Percentiles rank a stretch among this genome's conserved stretches.
phyloP scores from a whole-genome alignment of 1,140 invertebrate species.

The Drosophila lini region DNA sequence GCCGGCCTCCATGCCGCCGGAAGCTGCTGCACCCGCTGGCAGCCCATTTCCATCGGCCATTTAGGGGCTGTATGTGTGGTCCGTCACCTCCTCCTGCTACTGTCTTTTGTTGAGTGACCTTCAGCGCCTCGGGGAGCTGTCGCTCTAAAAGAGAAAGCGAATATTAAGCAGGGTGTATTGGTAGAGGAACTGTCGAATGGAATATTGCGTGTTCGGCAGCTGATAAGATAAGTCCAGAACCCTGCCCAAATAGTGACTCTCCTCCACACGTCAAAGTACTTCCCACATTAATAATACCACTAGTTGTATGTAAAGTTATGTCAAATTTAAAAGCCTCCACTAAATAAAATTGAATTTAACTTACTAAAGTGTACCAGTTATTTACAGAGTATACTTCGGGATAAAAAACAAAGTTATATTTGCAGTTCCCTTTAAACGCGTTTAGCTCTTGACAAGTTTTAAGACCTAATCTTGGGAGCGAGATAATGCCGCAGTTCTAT shows the following conservation, averaged over 20 bases:
- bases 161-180: slow-evolving; percentile 9
- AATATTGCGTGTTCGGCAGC: slow-evolving; percentile 30
- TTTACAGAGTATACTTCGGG: not conserved
- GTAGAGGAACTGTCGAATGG: slow-evolving; percentile 24
- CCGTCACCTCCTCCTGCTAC: slow-evolving; percentile 27
- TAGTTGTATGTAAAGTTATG: not conserved
- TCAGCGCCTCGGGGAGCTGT: slow-evolving; percentile 14
- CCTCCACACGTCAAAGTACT: not conserved
- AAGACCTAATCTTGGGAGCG: slow-evolving; percentile 20
- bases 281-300: not conserved
- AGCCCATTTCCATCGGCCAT: slow-evolving; percentile 83
- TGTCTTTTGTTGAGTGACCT: slow-evolving; percentile 17
- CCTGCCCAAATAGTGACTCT: slow-evolving; percentile 16
- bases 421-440: slow-evolving; percentile 15
- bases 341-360: not conserved
- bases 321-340: not conserved
- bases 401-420: slow-evolving; percentile 1
- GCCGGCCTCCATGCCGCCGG: slow-evolving; percentile 55
- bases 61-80: slow-evolving; percentile 55
- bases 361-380: not conserved
- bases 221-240: slow-evolving; percentile 36
- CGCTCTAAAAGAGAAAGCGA: slow-evolving; percentile 38
- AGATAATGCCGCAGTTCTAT: slow-evolving; percentile 23
- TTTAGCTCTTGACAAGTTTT: slow-evolving; percentile 17
- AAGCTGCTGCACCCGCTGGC: slow-evolving; percentile 78